These are phyloP conservation scores for Zapus hudsonius DNA, from an alignment of 2,113 vertebrate genomes.

Conservation along the genomic window DNA sequence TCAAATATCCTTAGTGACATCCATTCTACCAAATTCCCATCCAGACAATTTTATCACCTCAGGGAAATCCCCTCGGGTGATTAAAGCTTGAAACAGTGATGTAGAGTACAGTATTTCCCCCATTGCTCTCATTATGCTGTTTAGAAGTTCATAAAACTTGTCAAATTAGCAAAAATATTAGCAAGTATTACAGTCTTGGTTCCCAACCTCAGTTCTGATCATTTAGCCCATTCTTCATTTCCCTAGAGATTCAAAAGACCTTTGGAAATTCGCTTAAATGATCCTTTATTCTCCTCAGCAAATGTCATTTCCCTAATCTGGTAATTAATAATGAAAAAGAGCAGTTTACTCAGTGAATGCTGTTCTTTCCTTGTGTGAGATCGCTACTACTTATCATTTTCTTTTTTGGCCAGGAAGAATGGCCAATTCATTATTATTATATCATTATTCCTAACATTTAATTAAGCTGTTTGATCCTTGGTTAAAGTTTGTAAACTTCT, in stretches of 20 bases:
- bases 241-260: constrained; percentile 63
- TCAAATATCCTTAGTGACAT: background rate
- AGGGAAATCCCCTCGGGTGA: constrained; percentile 20
- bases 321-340: constrained; percentile 83
- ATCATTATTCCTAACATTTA: constrained; percentile 81
- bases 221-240: constrained; percentile 74
- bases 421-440: no score
- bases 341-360: constrained; percentile 69
- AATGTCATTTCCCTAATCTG: constrained; percentile 79
- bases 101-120: background rate
- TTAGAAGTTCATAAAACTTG: constrained; percentile 57
- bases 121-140: constrained; percentile 38
- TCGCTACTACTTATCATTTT: constrained; percentile 44
- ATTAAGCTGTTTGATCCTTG: constrained; percentile 82
- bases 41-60: background rate
- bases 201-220: constrained; percentile 71
- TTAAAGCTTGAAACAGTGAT: background rate
- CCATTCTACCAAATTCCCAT: background rate
- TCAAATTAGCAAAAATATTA: constrained; percentile 60
- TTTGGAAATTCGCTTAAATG: constrained; percentile 73
- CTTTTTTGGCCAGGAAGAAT: constrained; percentile 53
- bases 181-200: constrained; percentile 54
- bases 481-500: constrained; percentile 80
- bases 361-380: constrained; percentile 69
- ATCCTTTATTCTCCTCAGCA: constrained; percentile 78